Evolutionary conservation across 2,797 vertebrate genomes (phyloP).

Genomic region (Xiphophorus birchmanni): DNA sequence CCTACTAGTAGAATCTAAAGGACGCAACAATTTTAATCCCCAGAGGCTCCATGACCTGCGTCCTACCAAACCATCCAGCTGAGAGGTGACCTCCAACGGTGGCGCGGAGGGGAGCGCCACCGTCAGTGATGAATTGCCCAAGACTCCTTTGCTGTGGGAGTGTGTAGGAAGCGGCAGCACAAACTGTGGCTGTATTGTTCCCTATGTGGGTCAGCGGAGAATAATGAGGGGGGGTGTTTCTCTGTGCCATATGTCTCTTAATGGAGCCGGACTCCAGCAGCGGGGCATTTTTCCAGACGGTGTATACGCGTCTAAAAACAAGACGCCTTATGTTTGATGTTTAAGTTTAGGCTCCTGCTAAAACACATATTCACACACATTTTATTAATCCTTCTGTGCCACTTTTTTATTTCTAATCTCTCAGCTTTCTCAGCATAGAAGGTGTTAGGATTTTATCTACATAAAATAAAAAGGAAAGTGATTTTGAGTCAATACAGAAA

Average conservation of each 20-base stretch:
- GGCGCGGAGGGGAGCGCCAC: constrained; percentile 44
- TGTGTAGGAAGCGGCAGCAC: constrained; percentile 60
- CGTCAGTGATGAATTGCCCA: constrained; percentile 75
- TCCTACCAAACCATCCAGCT: constrained; percentile 55
- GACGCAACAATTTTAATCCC: constrained; percentile 43
- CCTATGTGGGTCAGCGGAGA: constrained; percentile 77
- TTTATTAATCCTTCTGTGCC: neutral
- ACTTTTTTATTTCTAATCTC: neutral
- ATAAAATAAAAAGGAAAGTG: neutral
- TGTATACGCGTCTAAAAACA: constrained; percentile 10
- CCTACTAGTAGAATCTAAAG: constrained; percentile 19
- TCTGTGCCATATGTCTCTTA: constrained; percentile 55
- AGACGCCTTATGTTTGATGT: constrained; percentile 26
- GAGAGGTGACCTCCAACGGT: constrained; percentile 68
- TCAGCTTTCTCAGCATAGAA: neutral
- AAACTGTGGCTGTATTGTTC: constrained; percentile 52
- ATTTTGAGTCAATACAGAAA: neutral
- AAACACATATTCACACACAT: neutral
- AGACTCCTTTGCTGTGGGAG: constrained; percentile 46
- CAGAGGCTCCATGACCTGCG: constrained; percentile 19
- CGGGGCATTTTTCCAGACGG: constrained; percentile 15
- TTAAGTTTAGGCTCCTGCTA: neutral
- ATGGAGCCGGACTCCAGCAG: constrained; percentile 26
- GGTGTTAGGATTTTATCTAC: neutral
- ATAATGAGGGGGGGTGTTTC: constrained; percentile 51